Evolutionary conservation across 2,113 vertebrate species (phyloP), one percentile per base, ranked within the genome.

Genomic region (Psittacara wagleri): DNA sequence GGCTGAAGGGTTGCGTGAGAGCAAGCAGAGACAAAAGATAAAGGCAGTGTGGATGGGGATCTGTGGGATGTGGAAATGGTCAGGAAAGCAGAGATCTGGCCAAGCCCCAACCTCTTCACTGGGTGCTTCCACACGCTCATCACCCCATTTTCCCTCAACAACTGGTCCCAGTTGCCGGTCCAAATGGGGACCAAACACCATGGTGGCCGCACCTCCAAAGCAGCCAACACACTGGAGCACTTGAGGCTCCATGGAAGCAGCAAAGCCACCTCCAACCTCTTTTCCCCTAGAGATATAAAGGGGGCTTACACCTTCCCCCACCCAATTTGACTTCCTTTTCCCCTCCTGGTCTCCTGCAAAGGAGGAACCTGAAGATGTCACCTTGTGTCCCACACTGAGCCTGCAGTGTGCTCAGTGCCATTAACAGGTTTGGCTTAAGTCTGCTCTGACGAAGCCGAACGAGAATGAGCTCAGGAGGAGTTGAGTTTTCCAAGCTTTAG

Each of bases 31-130:
- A 12, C 4, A 2, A 22, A 6, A 41, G 29, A 14, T 3, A 43
- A 43, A 43, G 15, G 76, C 62, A 37, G 48, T 0, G 0, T 0
- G 57, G 48, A 55, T 0, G 0, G 10, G 0, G 2, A 18, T 7
- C 1, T 0, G 24, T 17, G 73, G 59, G 39, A 23, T 46, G 54
- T 31, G 11, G 35, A 18, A 31, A 13, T 0, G 22, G 9, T 4
- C 4, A 49, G 11, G 20, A 48, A 27, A 19, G 67, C 70, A 22
- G 55, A 33, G 43, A 16, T 2, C 2, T 11, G 49, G 55, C 44
- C 64, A n/a, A 55, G 22, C n/a, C 31, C 27, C 2, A 17, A 8
- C 11, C 39, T 8, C 4, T 37, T 46, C 55, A 0, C 1, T 15
- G 61, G 8, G 17, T 41, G 51, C 37, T 46, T 1, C 6, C 43